A percentile compares a stretch with the other conserved stretches of the same genome.
These are phyloP conservation scores for Pediacus dermestoides DNA, from an alignment of 2,888 invertebrate genomes.

Conservation along the genomic window DNA sequence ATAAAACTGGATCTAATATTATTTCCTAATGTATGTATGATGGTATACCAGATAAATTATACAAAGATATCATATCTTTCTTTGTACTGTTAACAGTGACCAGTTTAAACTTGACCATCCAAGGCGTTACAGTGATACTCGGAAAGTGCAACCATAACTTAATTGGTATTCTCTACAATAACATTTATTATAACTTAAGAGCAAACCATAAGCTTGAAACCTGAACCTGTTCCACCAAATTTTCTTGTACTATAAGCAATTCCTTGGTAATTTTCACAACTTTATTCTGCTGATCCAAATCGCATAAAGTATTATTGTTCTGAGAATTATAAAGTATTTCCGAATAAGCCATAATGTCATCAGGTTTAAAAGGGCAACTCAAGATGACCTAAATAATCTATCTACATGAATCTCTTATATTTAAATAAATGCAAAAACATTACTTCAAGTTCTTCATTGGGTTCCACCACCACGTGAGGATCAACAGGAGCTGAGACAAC, in stretches of 20 bases:
- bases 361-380: too few relatives aligned
- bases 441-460: too few relatives aligned
- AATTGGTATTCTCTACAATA: constrained; percentile 28
- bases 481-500: too few relatives aligned
- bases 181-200: constrained; percentile 5
- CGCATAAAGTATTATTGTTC: too few relatives aligned
- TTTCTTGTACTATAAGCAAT: constrained; percentile 23
- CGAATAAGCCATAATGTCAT: too few relatives aligned
- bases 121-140: constrained; percentile 29
- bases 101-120: constrained; percentile 26
- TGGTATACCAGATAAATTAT: constrained; percentile 36
- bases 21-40: too few relatives aligned
- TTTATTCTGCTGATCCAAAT: constrained; percentile 19
- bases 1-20: too few relatives aligned
- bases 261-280: constrained; percentile 19
- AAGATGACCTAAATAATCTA: too few relatives aligned
- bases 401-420: too few relatives aligned
- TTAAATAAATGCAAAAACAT: too few relatives aligned
- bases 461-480: too few relatives aligned
- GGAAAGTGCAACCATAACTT: constrained; percentile 31
- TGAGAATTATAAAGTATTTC: too few relatives aligned
- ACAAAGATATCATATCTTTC: constrained; percentile 29
- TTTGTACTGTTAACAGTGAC: constrained; percentile 28
- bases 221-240: constrained; percentile 25
- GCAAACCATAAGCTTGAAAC: constrained; percentile 4